Evolutionary conservation across 2,113 vertebrate species (phyloP).

Genomic region (Sula dactylatra): DNA sequence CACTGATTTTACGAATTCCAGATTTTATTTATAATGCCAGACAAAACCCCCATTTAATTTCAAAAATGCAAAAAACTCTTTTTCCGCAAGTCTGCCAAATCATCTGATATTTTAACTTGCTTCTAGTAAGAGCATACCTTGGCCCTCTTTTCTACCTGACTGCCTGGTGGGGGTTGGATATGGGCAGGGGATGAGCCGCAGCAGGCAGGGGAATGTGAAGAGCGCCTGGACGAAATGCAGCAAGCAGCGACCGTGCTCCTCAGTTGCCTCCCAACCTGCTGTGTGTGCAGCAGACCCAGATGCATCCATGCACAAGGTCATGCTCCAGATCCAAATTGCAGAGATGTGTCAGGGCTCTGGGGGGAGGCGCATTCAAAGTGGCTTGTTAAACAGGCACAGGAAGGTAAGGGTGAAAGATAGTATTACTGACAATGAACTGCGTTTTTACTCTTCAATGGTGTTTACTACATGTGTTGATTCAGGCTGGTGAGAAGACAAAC

Average conservation of each 20-base stretch:
- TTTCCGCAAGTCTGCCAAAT: background rate
- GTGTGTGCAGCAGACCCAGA: background rate
- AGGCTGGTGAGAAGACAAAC: background rate
- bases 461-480: background rate
- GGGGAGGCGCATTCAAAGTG: fast-evolving
- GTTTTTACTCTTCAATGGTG: background rate
- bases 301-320: fast-evolving
- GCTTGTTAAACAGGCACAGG: background rate
- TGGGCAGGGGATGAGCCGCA: background rate
- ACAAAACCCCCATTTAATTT: background rate
- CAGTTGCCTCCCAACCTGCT: background rate
- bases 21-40: background rate
- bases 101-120: background rate
- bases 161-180: background rate
- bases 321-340: background rate
- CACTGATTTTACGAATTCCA: background rate
- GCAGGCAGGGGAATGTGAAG: background rate
- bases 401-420: background rate
- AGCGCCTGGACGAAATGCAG: fast-evolving
- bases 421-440: background rate
- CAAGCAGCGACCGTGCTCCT: fast-evolving
- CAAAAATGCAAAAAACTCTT: background rate
- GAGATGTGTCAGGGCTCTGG: background rate
- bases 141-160: background rate
- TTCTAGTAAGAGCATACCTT: background rate